phyloP scores from a whole-genome alignment of 2,888 invertebrate species.

The Epirrhoe tristata region DNA sequence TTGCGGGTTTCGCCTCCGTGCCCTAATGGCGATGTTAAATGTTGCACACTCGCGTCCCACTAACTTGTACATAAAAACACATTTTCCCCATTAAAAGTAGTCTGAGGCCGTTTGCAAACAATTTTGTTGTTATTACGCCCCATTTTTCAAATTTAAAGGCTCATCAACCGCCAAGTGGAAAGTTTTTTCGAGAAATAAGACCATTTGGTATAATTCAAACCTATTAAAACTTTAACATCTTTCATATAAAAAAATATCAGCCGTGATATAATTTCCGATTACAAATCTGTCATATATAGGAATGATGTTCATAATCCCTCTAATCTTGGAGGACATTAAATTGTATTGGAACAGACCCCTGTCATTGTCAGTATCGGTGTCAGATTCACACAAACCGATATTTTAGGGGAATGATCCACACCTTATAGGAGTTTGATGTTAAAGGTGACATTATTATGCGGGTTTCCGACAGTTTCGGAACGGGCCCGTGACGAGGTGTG shows the following conservation, averaged over 20 bases:
- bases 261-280: slow-evolving; percentile 23
- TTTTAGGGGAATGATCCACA: slow-evolving; percentile 64
- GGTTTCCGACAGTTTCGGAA: slow-evolving; percentile 69
- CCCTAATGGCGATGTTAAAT: slow-evolving; percentile 68
- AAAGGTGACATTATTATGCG: slow-evolving; percentile 70
- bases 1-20: slow-evolving; percentile 64
- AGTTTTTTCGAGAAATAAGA: slow-evolving; percentile 14
- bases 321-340: slow-evolving; percentile 56
- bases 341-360: slow-evolving; percentile 59
- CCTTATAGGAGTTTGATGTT: slow-evolving; percentile 67
- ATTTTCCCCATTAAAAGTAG: slow-evolving; percentile 35
- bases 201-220: slow-evolving; percentile 2
- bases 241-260: neutral
- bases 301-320: slow-evolving; percentile 44
- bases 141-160: slow-evolving; percentile 30
- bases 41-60: slow-evolving; percentile 42
- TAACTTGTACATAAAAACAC: slow-evolving; percentile 36
- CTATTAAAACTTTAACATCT: slow-evolving; percentile 2
- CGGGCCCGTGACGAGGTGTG: slow-evolving; percentile 69
- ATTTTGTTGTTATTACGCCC: slow-evolving; percentile 24
- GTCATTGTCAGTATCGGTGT: slow-evolving; percentile 58
- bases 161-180: slow-evolving; percentile 32
- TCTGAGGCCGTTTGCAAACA: slow-evolving; percentile 29
- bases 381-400: slow-evolving; percentile 65
- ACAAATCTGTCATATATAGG: slow-evolving; percentile 37